A percentile compares a stretch with the other conserved stretches of the same genome.
phyloP scores from a whole-genome alignment of 2,797 vertebrate species.

The Paedocypris micromegethes region DNA sequence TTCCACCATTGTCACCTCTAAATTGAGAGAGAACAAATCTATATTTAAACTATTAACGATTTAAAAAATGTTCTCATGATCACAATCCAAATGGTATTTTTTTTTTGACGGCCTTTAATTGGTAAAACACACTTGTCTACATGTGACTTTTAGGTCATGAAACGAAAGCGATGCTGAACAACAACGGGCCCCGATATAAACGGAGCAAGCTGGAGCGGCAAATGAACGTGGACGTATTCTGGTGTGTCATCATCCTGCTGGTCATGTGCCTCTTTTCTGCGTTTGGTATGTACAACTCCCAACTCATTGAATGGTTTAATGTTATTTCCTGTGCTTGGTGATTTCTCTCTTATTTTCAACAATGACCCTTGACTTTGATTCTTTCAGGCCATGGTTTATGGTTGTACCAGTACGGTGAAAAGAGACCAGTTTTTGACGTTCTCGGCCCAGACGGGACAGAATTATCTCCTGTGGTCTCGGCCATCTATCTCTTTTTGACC shows the following conservation, averaged over 20 bases:
- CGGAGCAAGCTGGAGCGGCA: slow-evolving; percentile 93
- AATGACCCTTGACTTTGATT: slow-evolving; percentile 7
- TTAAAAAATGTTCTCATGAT: too few relatives aligned
- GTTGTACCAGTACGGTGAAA: slow-evolving; percentile 85
- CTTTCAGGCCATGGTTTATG: slow-evolving; percentile 86
- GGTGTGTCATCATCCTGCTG: slow-evolving; percentile 93
- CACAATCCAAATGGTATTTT: too few relatives aligned
- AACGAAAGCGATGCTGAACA: slow-evolving; percentile 97
- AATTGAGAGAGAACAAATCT: too few relatives aligned
- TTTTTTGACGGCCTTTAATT: too few relatives aligned
- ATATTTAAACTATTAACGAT: too few relatives aligned
- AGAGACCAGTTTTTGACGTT: slow-evolving; percentile 86
- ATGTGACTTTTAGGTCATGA: slow-evolving; percentile 78
- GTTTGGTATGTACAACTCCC: slow-evolving; percentile 73
- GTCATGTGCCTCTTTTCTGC: slow-evolving; percentile 92
- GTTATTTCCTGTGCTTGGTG: neutral
- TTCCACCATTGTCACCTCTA: too few relatives aligned
- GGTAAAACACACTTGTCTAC: neutral
- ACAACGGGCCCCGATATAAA: slow-evolving; percentile 94
- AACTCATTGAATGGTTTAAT: neutral
- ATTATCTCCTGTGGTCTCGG: slow-evolving; percentile 81
- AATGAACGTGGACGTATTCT: slow-evolving; percentile 94
- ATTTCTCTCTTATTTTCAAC: too few relatives aligned
- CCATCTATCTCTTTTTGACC: slow-evolving; percentile 91
- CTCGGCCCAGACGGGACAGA: slow-evolving; percentile 81